Percentiles rank a stretch among this genome's conserved stretches.
Evolutionary conservation across 2,797 vertebrate species (phyloP).

Genomic region (Neosilurus hyrtlii): DNA sequence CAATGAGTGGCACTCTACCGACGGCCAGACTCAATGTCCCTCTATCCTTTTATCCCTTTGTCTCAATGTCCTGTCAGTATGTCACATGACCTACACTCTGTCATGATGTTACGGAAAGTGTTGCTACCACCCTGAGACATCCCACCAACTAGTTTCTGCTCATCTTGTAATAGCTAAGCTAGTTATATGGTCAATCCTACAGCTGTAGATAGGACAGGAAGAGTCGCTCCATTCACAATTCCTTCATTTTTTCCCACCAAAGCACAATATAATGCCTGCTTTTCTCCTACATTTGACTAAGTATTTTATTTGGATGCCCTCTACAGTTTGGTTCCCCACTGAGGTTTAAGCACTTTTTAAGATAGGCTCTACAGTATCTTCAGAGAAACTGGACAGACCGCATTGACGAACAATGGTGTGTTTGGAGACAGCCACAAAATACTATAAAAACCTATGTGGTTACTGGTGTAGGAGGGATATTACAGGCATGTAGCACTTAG

Average conservation of each 20-base stretch:
- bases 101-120: too few species aligned
- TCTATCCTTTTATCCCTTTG: too few species aligned
- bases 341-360: not conserved
- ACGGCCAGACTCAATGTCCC: too few species aligned
- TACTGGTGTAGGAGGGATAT: constrained; percentile 43
- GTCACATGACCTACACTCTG: too few species aligned
- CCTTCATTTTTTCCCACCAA: too few species aligned
- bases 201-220: not conserved
- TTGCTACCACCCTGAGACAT: too few species aligned
- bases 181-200: not conserved
- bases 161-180: not conserved
- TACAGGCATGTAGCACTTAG: constrained; percentile 33
- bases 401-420: constrained; percentile 18
- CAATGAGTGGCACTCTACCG: too few species aligned
- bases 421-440: constrained; percentile 48
- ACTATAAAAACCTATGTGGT: constrained; percentile 52
- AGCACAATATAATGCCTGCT: not conserved
- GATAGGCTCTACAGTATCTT: not conserved
- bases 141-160: too few species aligned
- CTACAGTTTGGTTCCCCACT: not conserved
- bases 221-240: not conserved
- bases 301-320: constrained; percentile 1
- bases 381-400: constrained; percentile 18
- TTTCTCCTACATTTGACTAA: not conserved
- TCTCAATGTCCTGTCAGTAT: too few species aligned